Evolutionary conservation across 2,888 invertebrate genomes (phyloP), one percentile per base, ranked within the genome.

Genomic region (Cerastis rubricosa): DNA sequence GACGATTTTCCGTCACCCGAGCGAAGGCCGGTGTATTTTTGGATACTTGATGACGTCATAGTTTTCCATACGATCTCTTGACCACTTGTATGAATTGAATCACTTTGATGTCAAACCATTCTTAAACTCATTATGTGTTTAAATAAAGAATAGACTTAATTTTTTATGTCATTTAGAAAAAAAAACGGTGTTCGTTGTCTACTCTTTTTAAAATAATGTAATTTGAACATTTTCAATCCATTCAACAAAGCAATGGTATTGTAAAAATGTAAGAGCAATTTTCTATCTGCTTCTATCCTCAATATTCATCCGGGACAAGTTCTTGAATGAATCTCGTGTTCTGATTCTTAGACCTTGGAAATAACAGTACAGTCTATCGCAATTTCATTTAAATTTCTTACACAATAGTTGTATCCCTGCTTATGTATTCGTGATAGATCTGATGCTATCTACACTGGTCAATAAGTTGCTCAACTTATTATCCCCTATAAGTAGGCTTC

Each of bases 11-110:
- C 93, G 93, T 94, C 93, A 93, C 90, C 91, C 87, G 90, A 80
- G 85, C 93, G 94, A 95, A 95, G 95, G 95, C 92, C 94, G 91
- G 91, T 87, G 78, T 95, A 95, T 95, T 95, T 94, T 92, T 83
- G 92, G 89, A 87, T 77, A 76, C 74, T 80, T 51, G 70, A 85
- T 92, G 93, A 94, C 94, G 94, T 95, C 94, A 94, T 87, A 59
- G 89, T 91, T 94, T 94, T 94, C 92, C 93, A 93, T 91, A 89
- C 89, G 92, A 91, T 91, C 90, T 88, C 83, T 79, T 87, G 84
- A 88, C 89, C 88, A 87, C 88, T 86, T 83, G 82, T 80, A 84
- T 85, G 83, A 85, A 82, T 80, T 88, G 85, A 84, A 88, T 83
- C 79, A 87, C 85, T 86, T 86, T 83, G 78, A 84, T 85, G 78